phyloP scores from a whole-genome alignment of 2,888 invertebrate species.

The Scaeva pyrastri region DNA sequence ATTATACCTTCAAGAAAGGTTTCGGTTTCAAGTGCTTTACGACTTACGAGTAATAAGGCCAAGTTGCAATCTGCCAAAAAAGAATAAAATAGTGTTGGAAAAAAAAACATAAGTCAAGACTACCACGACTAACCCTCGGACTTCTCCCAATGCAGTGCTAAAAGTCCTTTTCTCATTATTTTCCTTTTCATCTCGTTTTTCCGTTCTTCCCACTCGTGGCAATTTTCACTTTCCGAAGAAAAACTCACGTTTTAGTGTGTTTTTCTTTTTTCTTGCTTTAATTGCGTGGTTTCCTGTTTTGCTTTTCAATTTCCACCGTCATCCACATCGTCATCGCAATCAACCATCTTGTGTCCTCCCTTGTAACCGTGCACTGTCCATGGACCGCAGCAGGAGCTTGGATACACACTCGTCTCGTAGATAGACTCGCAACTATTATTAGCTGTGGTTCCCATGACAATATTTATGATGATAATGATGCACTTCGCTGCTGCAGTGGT shows the following conservation, averaged over 20 bases:
- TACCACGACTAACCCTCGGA: constrained; percentile 19
- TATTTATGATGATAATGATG: constrained; percentile 36
- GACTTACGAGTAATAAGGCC: constrained; percentile 51
- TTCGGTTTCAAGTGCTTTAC: constrained; percentile 66
- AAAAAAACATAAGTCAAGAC: background rate
- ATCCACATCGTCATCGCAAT: no score
- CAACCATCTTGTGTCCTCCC: background rate
- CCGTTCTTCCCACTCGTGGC: background rate
- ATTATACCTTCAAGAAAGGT: constrained; percentile 55
- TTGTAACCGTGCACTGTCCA: constrained; percentile 20
- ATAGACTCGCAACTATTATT: constrained; percentile 34
- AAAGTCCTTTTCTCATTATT: background rate
- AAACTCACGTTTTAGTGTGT: constrained; percentile 48
- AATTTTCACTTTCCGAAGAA: constrained; percentile 19
- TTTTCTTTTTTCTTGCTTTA: constrained; percentile 36
- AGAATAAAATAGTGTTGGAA: constrained; percentile 26
- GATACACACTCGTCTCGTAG: background rate
- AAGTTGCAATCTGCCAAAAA: constrained; percentile 60
- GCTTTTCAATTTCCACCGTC: background rate
- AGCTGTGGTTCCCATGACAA: constrained; percentile 16
- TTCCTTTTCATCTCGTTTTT: background rate
- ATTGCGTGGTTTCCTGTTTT: constrained; percentile 57
- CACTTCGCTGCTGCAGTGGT: constrained; percentile 54
- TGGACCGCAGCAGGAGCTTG: constrained; percentile 31
- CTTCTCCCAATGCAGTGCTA: constrained; percentile 57